Base-by-base conservation (phyloP, 1,140 invertebrate genomes). In the Drosophila sechellia region DNA sequence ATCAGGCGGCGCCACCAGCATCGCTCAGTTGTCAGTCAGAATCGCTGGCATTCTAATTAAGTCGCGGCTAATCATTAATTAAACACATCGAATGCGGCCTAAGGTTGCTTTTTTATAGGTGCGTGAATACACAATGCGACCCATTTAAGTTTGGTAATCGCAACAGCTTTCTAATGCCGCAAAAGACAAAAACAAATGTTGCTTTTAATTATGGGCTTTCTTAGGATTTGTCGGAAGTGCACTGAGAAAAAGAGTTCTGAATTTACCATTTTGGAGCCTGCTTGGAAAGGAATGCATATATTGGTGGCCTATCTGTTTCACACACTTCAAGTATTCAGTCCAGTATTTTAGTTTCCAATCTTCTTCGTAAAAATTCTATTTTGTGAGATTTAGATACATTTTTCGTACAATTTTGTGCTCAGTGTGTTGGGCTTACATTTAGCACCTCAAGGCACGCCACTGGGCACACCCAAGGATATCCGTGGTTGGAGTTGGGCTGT, bases 131-230 rank as follows among this genome's bases (percentile, higher is more conserved):
- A 55, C 48, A 66, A 57, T 25, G 52, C 31, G 64, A 50, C 52
- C 77, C 75, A 87, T 87, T 87, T 84, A 89, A 79, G 79, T 89
- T 89, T 68, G 78, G 71, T 89, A 87, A 89, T 87, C 85, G 84
- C 68, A 79, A 69, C 64, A 79, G 78, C 76, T 79, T 89, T 83
- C 60, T 63, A 79, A 87, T 66, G 71, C 79, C 79, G 45, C 84
- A 65, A 84, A 79, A 89, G 80, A 65, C 72, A 69, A 70, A 58
- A 78, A 60, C 72, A 72, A 89, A 87, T 84, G 85, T 77, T 63
- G 65, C 79, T 80, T 89, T 89, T 89, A 89, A 89, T 89, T 80
- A 89, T 84, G 77, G 70, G 57, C 60, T 65, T 84, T 50, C 66
- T 57, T 25, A 61, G 55, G 70, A 79, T 66, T 71, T 56, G 66